These are phyloP conservation scores for Crocuta crocuta DNA, from an alignment of 2,113 vertebrate species.

Conservation along the genomic window DNA sequence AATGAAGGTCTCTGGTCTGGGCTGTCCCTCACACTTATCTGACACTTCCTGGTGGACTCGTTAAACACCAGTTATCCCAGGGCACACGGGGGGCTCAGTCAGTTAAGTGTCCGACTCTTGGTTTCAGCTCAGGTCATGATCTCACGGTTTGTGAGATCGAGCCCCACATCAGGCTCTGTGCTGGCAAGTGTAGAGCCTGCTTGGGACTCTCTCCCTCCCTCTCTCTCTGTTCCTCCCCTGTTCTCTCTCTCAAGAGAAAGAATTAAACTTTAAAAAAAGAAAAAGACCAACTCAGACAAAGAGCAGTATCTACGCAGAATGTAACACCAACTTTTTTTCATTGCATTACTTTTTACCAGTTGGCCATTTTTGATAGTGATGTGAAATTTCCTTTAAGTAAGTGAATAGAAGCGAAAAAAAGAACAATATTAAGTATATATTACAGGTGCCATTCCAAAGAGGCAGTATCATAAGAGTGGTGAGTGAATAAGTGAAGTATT, in stretches of 20 bases:
- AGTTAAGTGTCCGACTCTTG: too few relatives aligned
- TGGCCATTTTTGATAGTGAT: not conserved
- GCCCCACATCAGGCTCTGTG: too few relatives aligned
- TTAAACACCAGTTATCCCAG: not conserved
- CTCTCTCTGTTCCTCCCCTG: too few relatives aligned
- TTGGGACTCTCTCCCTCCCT: too few relatives aligned
- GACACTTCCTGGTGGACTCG: not conserved
- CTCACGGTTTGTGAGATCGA: too few relatives aligned
- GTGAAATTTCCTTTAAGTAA: not conserved
- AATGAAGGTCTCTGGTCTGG: not conserved
- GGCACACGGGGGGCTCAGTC: too few relatives aligned
- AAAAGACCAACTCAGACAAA: not conserved
- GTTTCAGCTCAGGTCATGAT: too few relatives aligned
- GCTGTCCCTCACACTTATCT: not conserved
- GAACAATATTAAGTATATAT: not conserved
- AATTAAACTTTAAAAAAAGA: too few relatives aligned
- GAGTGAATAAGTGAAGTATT: not conserved
- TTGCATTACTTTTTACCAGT: not conserved
- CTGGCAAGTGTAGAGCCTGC: too few relatives aligned
- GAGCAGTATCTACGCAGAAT: not conserved
- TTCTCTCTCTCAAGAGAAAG: too few relatives aligned
- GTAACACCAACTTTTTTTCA: not conserved
- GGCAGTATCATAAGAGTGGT: not conserved
- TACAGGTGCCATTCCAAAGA: not conserved
- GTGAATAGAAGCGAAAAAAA: not conserved